phyloP scores from a whole-genome alignment of 1,140 invertebrate species.

The Yoshiicerus persimilis region DNA sequence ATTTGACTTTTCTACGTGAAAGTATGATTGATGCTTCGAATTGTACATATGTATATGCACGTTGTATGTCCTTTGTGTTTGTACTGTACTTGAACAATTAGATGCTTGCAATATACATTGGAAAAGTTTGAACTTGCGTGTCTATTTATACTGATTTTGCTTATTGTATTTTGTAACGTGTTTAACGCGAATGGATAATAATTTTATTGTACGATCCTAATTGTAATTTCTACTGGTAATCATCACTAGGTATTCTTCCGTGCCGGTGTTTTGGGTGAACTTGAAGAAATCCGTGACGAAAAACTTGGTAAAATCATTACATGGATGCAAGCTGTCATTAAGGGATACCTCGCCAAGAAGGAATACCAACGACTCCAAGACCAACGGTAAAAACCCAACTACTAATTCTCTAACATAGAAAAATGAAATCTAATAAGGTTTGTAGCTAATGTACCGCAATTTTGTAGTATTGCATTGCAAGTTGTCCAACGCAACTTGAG shows the following conservation, averaged over 20 bases:
- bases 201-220: background rate
- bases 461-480: conserved; percentile 79
- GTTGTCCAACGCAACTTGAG: conserved; percentile 98
- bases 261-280: conserved; percentile 98
- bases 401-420: too few species aligned
- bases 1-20: background rate
- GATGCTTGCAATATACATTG: background rate
- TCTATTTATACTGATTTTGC: background rate
- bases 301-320: conserved; percentile 80
- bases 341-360: conserved; percentile 85
- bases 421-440: too few species aligned
- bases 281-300: conserved; percentile 99
- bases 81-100: background rate
- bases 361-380: conserved; percentile 97
- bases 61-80: background rate
- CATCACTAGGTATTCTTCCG: conserved; percentile 89
- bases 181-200: background rate
- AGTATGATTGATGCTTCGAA: background rate
- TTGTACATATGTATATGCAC: background rate
- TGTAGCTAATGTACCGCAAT: too few species aligned
- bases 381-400: conserved; percentile 70
- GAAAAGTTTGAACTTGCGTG: background rate
- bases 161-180: background rate
- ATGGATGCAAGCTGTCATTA: conserved; percentile 95
- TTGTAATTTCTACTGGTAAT: background rate